A percentile compares a stretch with the other conserved stretches of the same genome.
Conservation (phyloP, 2,113 vertebrate genomes). For the Peromyscus polionotus region DNA sequence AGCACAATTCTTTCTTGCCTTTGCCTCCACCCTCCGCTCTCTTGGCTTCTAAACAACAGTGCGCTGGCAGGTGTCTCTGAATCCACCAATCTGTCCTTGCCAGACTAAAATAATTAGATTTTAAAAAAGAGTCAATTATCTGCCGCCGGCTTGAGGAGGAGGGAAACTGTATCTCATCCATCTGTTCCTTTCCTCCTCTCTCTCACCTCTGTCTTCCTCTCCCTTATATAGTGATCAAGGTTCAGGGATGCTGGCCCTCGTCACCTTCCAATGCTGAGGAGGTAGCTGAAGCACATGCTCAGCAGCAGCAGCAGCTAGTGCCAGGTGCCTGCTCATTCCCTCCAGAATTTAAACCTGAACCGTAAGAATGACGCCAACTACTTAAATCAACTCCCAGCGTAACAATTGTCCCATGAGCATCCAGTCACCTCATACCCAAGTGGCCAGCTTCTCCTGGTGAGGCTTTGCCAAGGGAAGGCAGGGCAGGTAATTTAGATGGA, state of each 20-base stretch:
- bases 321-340: not conserved
- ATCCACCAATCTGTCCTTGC: not conserved
- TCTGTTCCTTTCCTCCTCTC: slow-evolving; percentile 7
- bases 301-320: not conserved
- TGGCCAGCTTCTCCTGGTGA: not conserved
- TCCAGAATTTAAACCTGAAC: not conserved
- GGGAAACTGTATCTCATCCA: not conserved
- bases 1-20: not conserved
- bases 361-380: not conserved
- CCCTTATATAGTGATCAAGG: not conserved
- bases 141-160: slow-evolving; percentile 33
- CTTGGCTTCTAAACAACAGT: slow-evolving; percentile 63
- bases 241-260: not conserved
- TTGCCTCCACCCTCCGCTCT: not conserved
- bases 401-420: not conserved
- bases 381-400: not conserved
- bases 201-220: not conserved
- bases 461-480: not conserved
- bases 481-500: not conserved
- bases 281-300: not conserved
- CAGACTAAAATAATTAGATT: slow-evolving; percentile 50
- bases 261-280: not conserved
- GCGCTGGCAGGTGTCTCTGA: slow-evolving; percentile 54
- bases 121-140: slow-evolving; percentile 65
- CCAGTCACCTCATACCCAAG: not conserved